Evolutionary conservation across 2,888 invertebrate species (phyloP), one percentile per base, ranked within the genome.

Genomic region (Phaedon cochleariae): DNA sequence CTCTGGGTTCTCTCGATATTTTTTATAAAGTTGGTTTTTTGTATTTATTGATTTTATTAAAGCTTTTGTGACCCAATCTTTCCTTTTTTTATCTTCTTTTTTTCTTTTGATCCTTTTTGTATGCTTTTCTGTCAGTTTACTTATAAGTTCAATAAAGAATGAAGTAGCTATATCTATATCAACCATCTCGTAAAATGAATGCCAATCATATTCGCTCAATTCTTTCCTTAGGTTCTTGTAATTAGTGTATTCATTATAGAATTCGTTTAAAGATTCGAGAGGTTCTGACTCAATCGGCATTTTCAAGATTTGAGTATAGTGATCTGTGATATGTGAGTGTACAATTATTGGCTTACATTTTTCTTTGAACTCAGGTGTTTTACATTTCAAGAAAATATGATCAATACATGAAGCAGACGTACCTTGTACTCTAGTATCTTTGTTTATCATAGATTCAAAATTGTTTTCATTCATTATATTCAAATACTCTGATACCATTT

Each of bases 91-190:
- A 18, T 48, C 18, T 3, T 22, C 48, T n/a, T 48, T 48, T 48
- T 48, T 46, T 17, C 17, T 46, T 48, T 48, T 48, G 10, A 48
- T 48, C 20, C 48, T 48, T 48, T 20, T 48, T 37, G 54, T 54
- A 37, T 37, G 41, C 37, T 54, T 54, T 37, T 22, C 5, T 41
- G 41, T 54, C 2, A 41, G 37, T 41, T 37, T 7, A 53, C 31
- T 17, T n/a, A n/a, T n/a, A n/a, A 53, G 37, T 53, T 53, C 53
- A 57, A 57, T 26, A 17, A 57, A 46, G 29, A 57, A 45, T 57
- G 57, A 57, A 57, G 57, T 57, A 22, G 41, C 57, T 10, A 46
- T 45, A 57, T 57, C 22, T 41, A 45, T 57, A 57, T 57, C 57
- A n/a, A 29, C 26, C 46, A 57, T 57, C 45, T 57, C 57, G 57